Conservation (phyloP, 2,888 invertebrate species). For the Acleris laterana region DNA sequence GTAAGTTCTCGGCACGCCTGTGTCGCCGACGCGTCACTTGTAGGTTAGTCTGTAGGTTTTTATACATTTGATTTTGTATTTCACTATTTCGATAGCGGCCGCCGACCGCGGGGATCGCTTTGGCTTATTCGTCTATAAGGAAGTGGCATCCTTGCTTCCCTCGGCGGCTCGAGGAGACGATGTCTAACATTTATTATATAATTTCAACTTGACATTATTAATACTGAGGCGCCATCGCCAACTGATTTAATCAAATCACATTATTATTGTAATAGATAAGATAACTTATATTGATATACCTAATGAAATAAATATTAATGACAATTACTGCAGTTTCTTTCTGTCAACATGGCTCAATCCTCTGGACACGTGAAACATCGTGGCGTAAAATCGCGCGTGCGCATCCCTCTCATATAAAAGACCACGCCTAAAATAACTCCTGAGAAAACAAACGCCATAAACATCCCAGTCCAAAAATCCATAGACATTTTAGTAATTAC, state of each 20-base stretch:
- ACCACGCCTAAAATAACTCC: no score
- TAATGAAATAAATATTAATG: conserved; percentile 74
- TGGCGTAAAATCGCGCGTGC: no score
- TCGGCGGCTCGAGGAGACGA: conserved; percentile 29
- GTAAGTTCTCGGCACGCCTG: conserved; percentile 59
- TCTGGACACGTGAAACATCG: no score
- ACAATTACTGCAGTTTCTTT: conserved; percentile 59
- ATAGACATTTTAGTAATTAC: no score
- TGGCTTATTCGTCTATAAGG: conserved; percentile 75
- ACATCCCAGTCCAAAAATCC: no score
- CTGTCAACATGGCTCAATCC: neutral
- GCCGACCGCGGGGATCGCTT: conserved; percentile 64
- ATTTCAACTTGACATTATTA: conserved; percentile 61
- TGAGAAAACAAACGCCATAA: no score
- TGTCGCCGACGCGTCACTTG: conserved; percentile 44
- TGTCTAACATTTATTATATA: conserved; percentile 47
- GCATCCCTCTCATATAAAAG: no score
- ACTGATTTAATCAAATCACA: conserved; percentile 68
- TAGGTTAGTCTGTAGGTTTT: conserved; percentile 56
- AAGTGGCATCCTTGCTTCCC: conserved; percentile 66
- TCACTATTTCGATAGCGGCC: conserved; percentile 35
- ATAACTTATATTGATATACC: conserved; percentile 70
- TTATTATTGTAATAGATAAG: conserved; percentile 55
- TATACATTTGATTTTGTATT: conserved; percentile 42
- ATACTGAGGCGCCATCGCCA: conserved; percentile 70